These are phyloP conservation scores for Pangasius djambal DNA, from an alignment of 2,797 vertebrate species.

Conservation along the genomic window DNA sequence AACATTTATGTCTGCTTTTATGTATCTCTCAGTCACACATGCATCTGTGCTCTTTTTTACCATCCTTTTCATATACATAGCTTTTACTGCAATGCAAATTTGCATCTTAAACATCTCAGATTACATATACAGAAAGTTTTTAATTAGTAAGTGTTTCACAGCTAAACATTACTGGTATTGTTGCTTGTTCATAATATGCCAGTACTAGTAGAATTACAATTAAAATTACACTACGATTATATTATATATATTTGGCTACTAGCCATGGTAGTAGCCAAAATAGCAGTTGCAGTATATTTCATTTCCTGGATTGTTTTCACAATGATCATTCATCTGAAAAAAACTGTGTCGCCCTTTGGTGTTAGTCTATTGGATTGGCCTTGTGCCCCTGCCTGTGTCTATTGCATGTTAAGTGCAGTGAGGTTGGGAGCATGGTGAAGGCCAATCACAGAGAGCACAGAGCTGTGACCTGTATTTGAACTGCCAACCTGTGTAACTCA, in stretches of 20 bases:
- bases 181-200: neutral
- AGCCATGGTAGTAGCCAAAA: too few species aligned
- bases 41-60: neutral
- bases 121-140: neutral
- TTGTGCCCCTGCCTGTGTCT: constrained; percentile 54
- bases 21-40: neutral
- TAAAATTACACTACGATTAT: too few species aligned
- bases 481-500: constrained; percentile 78
- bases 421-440: constrained; percentile 51
- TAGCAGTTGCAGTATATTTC: neutral
- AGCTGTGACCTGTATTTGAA: constrained; percentile 78
- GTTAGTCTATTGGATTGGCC: constrained; percentile 40
- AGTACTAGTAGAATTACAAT: neutral
- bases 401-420: constrained; percentile 49
- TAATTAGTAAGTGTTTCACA: neutral
- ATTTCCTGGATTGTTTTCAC: neutral
- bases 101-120: neutral
- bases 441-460: constrained; percentile 51
- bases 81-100: neutral
- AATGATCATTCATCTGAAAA: constrained; percentile 11
- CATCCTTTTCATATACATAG: neutral
- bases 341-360: constrained; percentile 19
- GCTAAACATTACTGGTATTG: too few species aligned
- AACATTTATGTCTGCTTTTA: too few species aligned
- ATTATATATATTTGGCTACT: too few species aligned